phyloP scores from a whole-genome alignment of 2,113 vertebrate genomes.

The Paradisaea rubra region DNA sequence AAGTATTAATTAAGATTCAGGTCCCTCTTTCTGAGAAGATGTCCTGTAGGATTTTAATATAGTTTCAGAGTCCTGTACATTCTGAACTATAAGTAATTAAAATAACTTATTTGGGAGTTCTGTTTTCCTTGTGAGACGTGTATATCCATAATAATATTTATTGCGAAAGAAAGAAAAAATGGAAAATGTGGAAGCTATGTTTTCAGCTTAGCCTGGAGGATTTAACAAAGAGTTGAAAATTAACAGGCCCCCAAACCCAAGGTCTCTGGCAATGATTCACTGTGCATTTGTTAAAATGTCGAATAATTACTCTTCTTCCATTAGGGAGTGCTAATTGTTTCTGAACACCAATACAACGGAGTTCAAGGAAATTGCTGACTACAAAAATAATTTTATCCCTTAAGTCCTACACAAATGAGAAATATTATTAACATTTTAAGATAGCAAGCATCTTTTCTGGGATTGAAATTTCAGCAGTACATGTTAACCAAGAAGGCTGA shows the following conservation, averaged over 20 bases:
- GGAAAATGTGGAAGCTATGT: background rate
- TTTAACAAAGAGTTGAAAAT: constrained; percentile 10
- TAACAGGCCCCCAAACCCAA: background rate
- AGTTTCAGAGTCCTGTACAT: background rate
- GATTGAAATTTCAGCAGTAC: background rate
- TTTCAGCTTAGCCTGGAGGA: background rate
- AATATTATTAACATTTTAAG: background rate
- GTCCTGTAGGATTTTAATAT: background rate
- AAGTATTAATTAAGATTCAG: background rate
- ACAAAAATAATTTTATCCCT: background rate
- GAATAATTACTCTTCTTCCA: constrained; percentile 36
- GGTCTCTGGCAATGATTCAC: constrained; percentile 19
- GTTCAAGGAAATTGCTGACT: constrained; percentile 17
- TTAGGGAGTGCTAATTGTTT: constrained; percentile 46
- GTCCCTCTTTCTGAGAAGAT: background rate
- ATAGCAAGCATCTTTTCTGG: background rate
- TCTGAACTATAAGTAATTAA: background rate
- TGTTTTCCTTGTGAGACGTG: background rate
- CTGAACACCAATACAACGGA: constrained; percentile 2
- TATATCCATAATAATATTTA: background rate
- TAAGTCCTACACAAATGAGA: background rate
- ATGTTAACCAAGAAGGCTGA: background rate
- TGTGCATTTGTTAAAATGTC: constrained; percentile 23
- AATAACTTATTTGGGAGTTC: background rate
- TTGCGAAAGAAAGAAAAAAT: background rate